Conservation (phyloP, 2,888 invertebrate species). For the Lacanobia oleracea region DNA sequence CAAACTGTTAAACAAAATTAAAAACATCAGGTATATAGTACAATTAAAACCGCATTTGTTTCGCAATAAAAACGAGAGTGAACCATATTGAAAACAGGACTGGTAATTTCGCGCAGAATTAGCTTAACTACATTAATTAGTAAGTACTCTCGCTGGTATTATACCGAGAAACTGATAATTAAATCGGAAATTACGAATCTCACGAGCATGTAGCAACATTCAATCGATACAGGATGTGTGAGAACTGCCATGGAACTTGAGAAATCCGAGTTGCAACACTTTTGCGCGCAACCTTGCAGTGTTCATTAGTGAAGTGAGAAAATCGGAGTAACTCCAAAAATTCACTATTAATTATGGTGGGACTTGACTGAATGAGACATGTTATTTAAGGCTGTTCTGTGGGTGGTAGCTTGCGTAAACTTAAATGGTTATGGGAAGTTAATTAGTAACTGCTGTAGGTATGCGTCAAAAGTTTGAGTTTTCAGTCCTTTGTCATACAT, state of each 20-base stretch:
- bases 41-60: not conserved
- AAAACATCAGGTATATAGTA: not conserved
- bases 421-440: not conserved
- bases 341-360: constrained; percentile 50
- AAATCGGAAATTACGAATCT: constrained; percentile 67
- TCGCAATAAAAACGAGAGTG: constrained; percentile 43
- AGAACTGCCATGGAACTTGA: constrained; percentile 67
- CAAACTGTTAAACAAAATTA: not conserved
- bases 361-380: constrained; percentile 28
- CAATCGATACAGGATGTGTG: constrained; percentile 70
- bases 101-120: constrained; percentile 43
- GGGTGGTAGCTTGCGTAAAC: constrained; percentile 18
- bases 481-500: too few relatives aligned
- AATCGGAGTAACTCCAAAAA: constrained; percentile 55
- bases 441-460: not conserved
- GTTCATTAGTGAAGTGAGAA: constrained; percentile 63
- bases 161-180: constrained; percentile 60
- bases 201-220: constrained; percentile 64
- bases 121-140: constrained; percentile 56
- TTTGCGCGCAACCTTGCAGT: constrained; percentile 61
- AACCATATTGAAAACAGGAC: constrained; percentile 36
- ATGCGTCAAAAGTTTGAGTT: too few relatives aligned
- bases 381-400: constrained; percentile 10
- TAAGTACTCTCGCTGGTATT: constrained; percentile 42
- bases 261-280: constrained; percentile 66